Base-by-base conservation (phyloP, 2,797 vertebrate genomes). In the Sparidentex hasta region DNA sequence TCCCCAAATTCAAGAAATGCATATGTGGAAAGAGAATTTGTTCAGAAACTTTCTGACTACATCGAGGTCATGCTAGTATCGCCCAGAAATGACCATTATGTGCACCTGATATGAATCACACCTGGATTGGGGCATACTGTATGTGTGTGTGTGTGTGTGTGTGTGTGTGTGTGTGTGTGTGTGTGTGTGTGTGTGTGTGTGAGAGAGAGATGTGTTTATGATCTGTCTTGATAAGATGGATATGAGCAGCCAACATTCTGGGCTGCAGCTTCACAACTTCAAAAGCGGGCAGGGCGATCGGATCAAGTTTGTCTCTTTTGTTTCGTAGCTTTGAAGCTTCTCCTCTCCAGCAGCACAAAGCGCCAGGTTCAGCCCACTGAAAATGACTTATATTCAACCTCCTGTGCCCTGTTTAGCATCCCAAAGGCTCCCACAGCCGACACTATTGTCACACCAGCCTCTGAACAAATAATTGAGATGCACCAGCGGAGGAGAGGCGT, bases 401-500 rank as follows among this genome's bases (percentile, higher is more conserved):
- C 95, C 95, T 90, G 80, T 79, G 94, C 93, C 96, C 96, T 97
- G 93, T 94, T 98, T 98, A 97, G 96, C 97, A 98, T 98, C 94
- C 93, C 95, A 98, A 98, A 98, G 95, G 94, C 92, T 93, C 94
- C 93, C 55, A 65, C 57, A 82, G 83, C 85, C 79, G 73, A 83
- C 85, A 62, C 85, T 54, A 88, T 87, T 90, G 88, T 92, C 88
- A 94, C 94, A 94, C 96, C 93, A 94, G 95, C 89, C 89, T 96
- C 96, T 96, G 96, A 97, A 96, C 96, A 97, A 97, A 98, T 97
- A 96, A 97, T 96, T 97, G 95, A 96, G 95, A 97, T 96, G 95
- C 95, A 95, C 94, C 95, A 95, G 94, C 92, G 94, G 93, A 93
- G 88, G 87, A 90, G 93, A 95, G 85, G 88, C 93, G 94, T 90